A percentile compares a stretch with the other conserved stretches of the same genome.
Evolutionary conservation across 2,113 vertebrate genomes (phyloP).

Genomic region (Callopanchax toddi): DNA sequence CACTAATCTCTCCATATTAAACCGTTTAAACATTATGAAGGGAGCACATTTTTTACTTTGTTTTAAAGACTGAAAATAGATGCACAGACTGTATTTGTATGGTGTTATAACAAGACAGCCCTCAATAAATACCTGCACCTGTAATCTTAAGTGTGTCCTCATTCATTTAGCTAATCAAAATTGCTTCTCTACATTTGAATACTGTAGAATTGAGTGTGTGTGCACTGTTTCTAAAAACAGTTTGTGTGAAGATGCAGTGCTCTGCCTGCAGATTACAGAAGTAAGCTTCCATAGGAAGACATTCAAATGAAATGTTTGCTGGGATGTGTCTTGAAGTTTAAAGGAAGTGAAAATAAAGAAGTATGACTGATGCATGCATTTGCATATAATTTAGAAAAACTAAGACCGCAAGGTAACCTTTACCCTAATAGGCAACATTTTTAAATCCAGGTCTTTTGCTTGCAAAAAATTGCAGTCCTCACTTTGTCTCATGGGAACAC

Average conservation of each 20-base stretch:
- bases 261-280: too few species aligned
- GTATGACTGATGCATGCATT: neutral
- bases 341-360: conserved; percentile 35
- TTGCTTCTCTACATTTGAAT: neutral
- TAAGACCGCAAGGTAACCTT: too few species aligned
- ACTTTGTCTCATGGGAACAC: neutral
- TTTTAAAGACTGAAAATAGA: conserved; percentile 50
- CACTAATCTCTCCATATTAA: neutral
- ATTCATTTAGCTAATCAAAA: conserved; percentile 3
- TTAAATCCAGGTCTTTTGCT: neutral
- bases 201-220: neutral
- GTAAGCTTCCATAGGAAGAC: too few species aligned
- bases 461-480: conserved; percentile 6
- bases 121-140: conserved; percentile 58
- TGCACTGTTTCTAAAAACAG: too few species aligned
- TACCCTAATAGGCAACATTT: too few species aligned
- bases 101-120: conserved; percentile 51
- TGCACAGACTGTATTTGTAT: conserved; percentile 67
- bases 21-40: conserved; percentile 29
- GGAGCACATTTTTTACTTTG: conserved; percentile 9
- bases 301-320: too few species aligned
- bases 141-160: conserved; percentile 43
- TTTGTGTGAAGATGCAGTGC: too few species aligned
- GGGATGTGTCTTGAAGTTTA: neutral
- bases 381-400: too few species aligned